These are phyloP conservation scores for Eupeodes latifasciatus DNA, from an alignment of 2,888 invertebrate genomes.

Conservation along the genomic window DNA sequence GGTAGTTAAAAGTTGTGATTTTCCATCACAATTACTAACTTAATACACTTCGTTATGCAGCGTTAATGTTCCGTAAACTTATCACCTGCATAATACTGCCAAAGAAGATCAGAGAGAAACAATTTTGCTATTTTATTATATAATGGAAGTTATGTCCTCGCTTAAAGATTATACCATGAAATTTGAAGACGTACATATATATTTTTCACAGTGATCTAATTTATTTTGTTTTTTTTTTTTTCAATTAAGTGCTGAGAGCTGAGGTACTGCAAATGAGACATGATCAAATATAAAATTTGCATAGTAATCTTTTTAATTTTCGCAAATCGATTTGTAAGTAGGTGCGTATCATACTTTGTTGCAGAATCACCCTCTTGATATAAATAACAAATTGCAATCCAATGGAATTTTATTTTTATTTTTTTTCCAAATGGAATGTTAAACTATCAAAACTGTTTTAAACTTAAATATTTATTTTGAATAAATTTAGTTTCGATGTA, in stretches of 20 bases:
- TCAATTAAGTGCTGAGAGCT: background rate
- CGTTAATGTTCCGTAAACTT: conserved; percentile 26
- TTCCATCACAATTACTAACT: background rate
- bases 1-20: background rate
- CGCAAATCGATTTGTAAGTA: conserved; percentile 12
- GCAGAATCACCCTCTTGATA: conserved; percentile 36
- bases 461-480: background rate
- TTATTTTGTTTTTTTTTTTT: background rate
- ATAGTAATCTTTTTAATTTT: conserved; percentile 12
- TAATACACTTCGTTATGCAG: background rate
- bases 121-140: background rate
- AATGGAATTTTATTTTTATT: conserved; percentile 24
- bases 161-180: conserved; percentile 22
- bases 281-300: background rate
- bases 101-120: background rate
- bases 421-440: conserved; percentile 42
- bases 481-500: background rate
- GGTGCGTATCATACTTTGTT: conserved; percentile 23
- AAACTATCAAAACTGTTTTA: conserved; percentile 37
- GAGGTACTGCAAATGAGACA: background rate
- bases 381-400: background rate
- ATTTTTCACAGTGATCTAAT: conserved; percentile 25
- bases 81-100: background rate
- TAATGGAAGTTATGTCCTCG: conserved; percentile 36
- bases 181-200: background rate